These are phyloP conservation scores for Pteropus rufus DNA, from an alignment of 2,797 vertebrate species.

Conservation along the genomic window DNA sequence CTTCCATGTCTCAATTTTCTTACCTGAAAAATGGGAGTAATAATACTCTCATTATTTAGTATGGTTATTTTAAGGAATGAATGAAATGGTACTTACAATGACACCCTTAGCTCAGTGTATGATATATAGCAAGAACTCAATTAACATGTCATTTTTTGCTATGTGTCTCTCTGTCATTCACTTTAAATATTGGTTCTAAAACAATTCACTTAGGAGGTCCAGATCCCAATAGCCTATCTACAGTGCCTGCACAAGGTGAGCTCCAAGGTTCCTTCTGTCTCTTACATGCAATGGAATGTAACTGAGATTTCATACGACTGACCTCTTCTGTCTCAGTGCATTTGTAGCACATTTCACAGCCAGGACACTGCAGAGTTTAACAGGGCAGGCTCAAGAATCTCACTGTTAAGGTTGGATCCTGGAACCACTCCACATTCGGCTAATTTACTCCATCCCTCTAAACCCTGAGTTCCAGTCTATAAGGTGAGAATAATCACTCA, in stretches of 20 bases:
- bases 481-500: neutral
- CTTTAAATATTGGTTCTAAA: neutral
- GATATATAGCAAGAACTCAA: neutral
- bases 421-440: neutral
- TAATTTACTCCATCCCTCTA: neutral
- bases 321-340: neutral
- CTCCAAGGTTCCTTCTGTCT: neutral
- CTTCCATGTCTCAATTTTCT: neutral
- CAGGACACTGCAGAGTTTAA: neutral
- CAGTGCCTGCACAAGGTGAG: too few species aligned
- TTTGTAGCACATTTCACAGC: neutral
- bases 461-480: neutral
- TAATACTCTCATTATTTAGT: neutral
- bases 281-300: neutral
- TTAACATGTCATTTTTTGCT: neutral
- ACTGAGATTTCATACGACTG: neutral
- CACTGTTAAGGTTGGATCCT: neutral
- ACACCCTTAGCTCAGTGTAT: neutral
- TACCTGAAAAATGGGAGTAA: neutral
- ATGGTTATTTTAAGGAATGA: neutral
- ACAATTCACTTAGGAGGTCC: fast-evolving
- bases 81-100: neutral
- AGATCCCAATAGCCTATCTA: neutral
- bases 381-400: neutral
- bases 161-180: neutral